Evolutionary conservation across 2,797 vertebrate species (phyloP).

Genomic region (Phrynocephalus guinanensis): DNA sequence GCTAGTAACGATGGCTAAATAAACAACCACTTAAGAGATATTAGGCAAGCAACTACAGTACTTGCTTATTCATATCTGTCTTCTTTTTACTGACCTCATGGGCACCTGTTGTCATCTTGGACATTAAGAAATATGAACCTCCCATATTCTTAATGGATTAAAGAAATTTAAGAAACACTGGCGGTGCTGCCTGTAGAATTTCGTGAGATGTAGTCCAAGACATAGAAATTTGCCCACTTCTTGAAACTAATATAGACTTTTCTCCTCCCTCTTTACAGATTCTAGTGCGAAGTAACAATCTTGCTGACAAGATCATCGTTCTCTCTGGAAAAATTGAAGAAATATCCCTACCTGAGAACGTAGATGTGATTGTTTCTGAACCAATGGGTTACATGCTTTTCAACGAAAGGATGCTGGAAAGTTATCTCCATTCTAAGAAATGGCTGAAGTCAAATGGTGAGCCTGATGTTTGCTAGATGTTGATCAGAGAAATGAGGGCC

Average conservation of each 20-base stretch:
- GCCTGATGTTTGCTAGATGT: background rate
- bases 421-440: conserved; percentile 83
- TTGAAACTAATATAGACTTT: background rate
- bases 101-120: no score
- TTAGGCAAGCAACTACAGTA: no score
- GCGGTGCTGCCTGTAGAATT: no score
- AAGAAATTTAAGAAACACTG: conserved; percentile 9
- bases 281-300: conserved; percentile 80
- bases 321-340: conserved; percentile 82
- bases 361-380: conserved; percentile 85
- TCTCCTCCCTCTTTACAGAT: conserved; percentile 69
- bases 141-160: background rate
- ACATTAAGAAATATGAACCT: background rate
- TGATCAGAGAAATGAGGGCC: background rate
- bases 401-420: conserved; percentile 81
- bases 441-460: conserved; percentile 85
- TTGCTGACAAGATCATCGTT: conserved; percentile 81
- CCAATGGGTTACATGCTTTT: conserved; percentile 86
- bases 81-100: no score
- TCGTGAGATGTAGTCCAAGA: no score
- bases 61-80: no score
- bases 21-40: no score
- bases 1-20: no score
- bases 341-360: conserved; percentile 78
- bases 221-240: background rate